Evolutionary conservation across 2,797 vertebrate species (phyloP), one percentile per base, ranked within the genome.

Genomic region (Anisognathus igniventris): DNA sequence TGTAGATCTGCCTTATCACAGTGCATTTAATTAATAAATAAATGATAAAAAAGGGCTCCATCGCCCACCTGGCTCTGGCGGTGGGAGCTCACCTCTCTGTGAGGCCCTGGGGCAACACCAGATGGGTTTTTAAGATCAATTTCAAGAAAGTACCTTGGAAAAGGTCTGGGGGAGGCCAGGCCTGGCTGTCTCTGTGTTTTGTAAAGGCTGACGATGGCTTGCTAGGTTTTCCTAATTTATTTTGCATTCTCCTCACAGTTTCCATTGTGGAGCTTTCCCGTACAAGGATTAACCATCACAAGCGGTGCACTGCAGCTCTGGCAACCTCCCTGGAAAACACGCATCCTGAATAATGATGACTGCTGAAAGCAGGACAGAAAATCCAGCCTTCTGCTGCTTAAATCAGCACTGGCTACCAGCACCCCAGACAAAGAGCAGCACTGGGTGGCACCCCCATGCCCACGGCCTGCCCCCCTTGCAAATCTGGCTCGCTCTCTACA

Each of bases 251-350:
- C 22, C 72, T 91, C 86, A 93, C 93, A 93, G 7, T 79, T 91
- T 92, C 77, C 53, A 48, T 85, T 67, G 91, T 86, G 95, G 88
- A 92, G 95, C 88, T 85, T 95, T 96, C 87, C 90, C 6, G 3
- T 86, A 48, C n/a, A 31, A 57, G 86, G 91, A 72, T 89, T 70
- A 78, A 93, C 88, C 64, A 15, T 57, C 83, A 57, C 94, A 87
- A 93, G 92, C 90, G 72, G 92, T 90, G 92, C 90, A 86, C 91
- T 95, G 96, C 93, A 95, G 95, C 19, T 50, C 93, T 89, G 96
- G 96, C 94, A 91, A 62, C 91, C 93, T 95, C 94, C 66, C 78
- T 93, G 79, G 86, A 71, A 96, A 86, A 90, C 94, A 89, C 8
- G 19, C 70, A 16, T 73, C 57, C 92, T 95, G 94, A 96, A 96